Percentiles rank a stretch among this genome's conserved stretches.
These are phyloP conservation scores for Aphis gossypii DNA, from an alignment of 1,140 invertebrate species.

Conservation along the genomic window DNA sequence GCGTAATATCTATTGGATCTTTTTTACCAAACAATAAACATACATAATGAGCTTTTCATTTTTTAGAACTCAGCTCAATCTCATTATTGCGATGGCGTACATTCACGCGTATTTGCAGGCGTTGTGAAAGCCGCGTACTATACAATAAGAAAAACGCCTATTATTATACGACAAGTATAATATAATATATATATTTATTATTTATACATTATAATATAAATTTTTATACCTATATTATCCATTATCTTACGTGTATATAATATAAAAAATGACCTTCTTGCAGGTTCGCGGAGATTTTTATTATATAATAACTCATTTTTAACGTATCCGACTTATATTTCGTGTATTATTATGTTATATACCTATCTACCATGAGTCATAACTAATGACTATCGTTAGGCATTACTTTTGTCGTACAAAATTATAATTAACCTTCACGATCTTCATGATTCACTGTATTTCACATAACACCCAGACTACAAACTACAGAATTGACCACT, in stretches of 20 bases:
- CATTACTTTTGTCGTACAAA: background rate
- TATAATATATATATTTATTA: background rate
- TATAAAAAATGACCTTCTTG: slow-evolving; percentile 10
- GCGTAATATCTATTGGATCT: background rate
- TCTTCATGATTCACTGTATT: background rate
- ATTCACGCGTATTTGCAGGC: background rate
- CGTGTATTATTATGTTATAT: background rate
- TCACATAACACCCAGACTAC: background rate
- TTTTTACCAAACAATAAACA: background rate
- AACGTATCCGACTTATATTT: background rate
- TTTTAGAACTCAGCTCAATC: background rate
- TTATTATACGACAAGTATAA: background rate
- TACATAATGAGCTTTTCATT: background rate
- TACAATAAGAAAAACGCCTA: background rate
- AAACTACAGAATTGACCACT: background rate
- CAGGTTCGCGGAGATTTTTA: background rate
- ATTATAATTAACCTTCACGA: slow-evolving; percentile 8
- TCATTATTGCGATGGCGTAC: background rate
- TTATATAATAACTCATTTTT: slow-evolving; percentile 9
- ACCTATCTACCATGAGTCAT: no score
- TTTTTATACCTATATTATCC: background rate
- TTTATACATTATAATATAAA: background rate
- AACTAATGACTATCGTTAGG: background rate
- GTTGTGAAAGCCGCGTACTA: background rate
- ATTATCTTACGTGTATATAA: background rate